phyloP scores from a whole-genome alignment of 2,888 invertebrate genomes.

The Chaetoderma sp. region DNA sequence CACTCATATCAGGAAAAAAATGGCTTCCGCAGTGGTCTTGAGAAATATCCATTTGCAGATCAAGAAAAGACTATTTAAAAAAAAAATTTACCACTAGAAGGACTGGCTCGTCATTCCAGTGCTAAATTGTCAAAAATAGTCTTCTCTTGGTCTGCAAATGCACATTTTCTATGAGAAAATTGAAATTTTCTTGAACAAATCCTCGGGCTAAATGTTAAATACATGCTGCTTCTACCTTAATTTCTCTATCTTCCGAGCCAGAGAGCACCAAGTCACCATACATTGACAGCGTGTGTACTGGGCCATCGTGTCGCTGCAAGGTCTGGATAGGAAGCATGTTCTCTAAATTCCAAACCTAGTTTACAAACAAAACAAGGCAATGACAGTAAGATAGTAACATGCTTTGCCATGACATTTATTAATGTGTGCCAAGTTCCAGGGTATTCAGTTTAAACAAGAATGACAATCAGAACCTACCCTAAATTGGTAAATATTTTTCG shows the following conservation, averaged over 20 bases:
- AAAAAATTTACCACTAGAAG: background rate
- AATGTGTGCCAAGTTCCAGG: no score
- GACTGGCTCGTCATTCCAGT: background rate
- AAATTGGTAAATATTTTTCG: no score
- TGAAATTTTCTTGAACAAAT: background rate
- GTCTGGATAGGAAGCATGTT: constrained; percentile 63
- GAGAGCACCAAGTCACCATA: constrained; percentile 58
- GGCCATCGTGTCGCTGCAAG: constrained; percentile 58
- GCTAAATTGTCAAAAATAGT: background rate
- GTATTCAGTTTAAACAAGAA: no score
- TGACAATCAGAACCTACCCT: no score
- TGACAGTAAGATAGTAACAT: no score
- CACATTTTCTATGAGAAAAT: background rate
- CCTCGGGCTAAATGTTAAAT: background rate
- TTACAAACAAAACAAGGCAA: no score
- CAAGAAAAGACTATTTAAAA: no score
- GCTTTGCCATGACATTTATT: no score
- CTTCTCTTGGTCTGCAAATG: background rate
- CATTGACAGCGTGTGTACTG: constrained; percentile 56
- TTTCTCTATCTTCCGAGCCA: constrained; percentile 63
- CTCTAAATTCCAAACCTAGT: constrained; percentile 66
- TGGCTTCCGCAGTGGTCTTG: no score
- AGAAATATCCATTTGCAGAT: no score
- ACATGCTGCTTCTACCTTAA: constrained; percentile 54
- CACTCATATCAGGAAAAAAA: no score